Conservation (phyloP, 2,797 vertebrate species). For the Pipistrellus pipistrellus region DNA sequence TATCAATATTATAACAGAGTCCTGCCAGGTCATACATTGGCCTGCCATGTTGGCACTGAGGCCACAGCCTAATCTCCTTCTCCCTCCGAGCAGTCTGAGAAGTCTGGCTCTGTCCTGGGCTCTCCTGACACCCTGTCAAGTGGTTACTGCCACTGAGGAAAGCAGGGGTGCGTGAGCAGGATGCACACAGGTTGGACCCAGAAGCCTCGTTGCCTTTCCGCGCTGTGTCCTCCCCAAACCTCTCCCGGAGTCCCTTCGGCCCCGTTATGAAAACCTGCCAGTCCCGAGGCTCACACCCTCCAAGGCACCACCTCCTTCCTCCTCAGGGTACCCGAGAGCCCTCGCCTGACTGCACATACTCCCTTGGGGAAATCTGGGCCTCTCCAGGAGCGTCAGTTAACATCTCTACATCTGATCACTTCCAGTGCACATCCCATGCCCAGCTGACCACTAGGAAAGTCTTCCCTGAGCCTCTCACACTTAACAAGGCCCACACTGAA, state of each 20-base stretch:
- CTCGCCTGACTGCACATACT: not conserved
- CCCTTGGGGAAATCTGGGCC: not conserved
- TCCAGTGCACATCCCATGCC: not conserved
- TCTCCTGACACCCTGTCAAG: not conserved
- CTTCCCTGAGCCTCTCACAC: not conserved
- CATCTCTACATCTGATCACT: not conserved
- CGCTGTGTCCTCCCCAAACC: not conserved
- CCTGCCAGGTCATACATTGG: not conserved
- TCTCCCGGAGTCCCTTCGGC: not conserved
- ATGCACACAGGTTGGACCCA: accelerated
- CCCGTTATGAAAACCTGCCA: not conserved
- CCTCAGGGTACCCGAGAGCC: not conserved
- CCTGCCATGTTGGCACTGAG: not conserved
- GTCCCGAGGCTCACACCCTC: not conserved
- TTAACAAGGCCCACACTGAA: not conserved
- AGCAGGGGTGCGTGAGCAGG: not conserved
- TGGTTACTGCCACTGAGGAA: not conserved
- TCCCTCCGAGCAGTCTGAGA: not conserved
- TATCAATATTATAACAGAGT: not conserved
- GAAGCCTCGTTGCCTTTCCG: not conserved
- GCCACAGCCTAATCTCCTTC: not conserved
- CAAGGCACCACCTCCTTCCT: not conserved
- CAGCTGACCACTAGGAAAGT: not conserved
- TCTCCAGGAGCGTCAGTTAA: not conserved
- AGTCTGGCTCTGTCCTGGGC: not conserved